Evolutionary conservation across 1,140 invertebrate genomes (phyloP).

Genomic region (Aphis gossypii): DNA sequence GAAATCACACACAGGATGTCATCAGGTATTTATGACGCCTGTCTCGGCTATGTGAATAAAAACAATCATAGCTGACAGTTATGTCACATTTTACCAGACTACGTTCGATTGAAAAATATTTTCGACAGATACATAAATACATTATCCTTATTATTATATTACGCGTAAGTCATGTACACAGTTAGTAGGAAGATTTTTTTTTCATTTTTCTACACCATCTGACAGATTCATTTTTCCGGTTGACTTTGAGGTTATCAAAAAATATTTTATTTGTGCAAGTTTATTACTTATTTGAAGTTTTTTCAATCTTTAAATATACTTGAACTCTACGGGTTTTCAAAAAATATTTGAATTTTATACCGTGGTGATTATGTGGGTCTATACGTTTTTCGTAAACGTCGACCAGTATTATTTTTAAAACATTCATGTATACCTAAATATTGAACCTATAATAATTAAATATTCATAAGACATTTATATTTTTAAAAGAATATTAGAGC

Average conservation of each 20-base stretch:
- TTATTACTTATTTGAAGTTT: neutral
- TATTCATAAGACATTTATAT: neutral
- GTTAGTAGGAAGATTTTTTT: neutral
- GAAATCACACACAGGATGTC: constrained; percentile 15
- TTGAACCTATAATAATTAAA: neutral
- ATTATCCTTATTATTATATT: neutral
- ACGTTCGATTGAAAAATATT: constrained; percentile 32
- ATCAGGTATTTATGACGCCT: neutral
- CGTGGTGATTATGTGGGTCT: neutral
- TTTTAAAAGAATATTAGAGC: neutral
- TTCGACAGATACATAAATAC: neutral
- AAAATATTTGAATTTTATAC: neutral
- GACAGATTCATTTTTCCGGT: neutral
- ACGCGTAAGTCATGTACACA: neutral
- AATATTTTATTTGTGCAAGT: neutral
- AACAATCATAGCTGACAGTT: neutral
- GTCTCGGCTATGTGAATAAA: neutral
- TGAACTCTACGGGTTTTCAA: neutral
- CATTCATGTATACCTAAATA: neutral
- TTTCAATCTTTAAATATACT: neutral
- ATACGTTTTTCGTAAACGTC: neutral
- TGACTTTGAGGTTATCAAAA: neutral
- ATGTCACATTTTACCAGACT: neutral
- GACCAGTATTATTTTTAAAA: neutral
- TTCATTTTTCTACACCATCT: neutral